These are phyloP conservation scores for Lepus townsendii DNA, from an alignment of 2,797 vertebrate species.

Conservation along the genomic window DNA sequence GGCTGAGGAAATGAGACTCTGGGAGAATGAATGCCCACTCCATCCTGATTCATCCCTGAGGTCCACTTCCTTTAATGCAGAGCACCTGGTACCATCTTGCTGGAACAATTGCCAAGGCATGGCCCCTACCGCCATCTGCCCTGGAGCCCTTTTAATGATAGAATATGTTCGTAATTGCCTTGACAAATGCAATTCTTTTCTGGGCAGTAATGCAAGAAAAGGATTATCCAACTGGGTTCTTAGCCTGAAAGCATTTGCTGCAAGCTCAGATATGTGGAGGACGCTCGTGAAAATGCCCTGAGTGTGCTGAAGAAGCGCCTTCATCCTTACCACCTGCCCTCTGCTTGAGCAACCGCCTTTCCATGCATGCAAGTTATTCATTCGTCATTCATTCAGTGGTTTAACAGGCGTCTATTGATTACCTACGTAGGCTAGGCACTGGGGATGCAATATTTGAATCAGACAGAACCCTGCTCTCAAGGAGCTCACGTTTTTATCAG, in stretches of 20 bases:
- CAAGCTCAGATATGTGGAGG: background rate
- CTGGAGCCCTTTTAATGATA: background rate
- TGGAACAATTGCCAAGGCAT: fast-evolving
- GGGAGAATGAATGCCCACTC: background rate
- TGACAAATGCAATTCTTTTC: background rate
- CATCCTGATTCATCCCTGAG: no score
- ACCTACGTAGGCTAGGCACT: background rate
- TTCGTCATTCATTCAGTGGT: background rate
- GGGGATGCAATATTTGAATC: no score
- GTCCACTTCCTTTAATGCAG: no score
- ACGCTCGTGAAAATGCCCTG: background rate
- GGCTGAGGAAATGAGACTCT: background rate
- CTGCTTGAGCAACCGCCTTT: background rate
- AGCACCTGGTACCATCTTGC: background rate
- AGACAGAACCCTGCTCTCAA: fast-evolving
- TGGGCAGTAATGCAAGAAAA: background rate
- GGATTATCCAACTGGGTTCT: background rate
- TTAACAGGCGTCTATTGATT: background rate
- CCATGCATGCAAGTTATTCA: no score
- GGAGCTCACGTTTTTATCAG: background rate
- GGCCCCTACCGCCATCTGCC: background rate
- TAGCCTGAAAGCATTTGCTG: background rate
- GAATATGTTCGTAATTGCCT: background rate
- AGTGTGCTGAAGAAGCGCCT: background rate
- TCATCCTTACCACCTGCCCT: background rate